These are phyloP conservation scores for Neolamprologus variostigma DNA, from an alignment of 2,113 vertebrate genomes.

Conservation along the genomic window DNA sequence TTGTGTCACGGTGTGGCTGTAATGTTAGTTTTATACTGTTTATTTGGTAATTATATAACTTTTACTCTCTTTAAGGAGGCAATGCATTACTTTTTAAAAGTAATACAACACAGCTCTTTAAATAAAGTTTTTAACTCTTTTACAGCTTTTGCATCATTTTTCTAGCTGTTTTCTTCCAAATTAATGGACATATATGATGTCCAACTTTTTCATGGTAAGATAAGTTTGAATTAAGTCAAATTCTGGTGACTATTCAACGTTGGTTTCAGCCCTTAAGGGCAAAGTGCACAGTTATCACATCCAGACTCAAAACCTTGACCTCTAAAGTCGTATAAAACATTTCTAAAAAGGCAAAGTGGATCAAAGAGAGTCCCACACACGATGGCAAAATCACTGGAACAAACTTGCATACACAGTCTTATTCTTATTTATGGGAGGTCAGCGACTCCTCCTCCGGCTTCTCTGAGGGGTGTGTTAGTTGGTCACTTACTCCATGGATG, in stretches of 20 bases:
- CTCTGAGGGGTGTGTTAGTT: constrained; percentile 75
- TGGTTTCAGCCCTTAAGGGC: not conserved
- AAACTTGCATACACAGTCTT: constrained; percentile 28
- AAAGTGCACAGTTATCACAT: not conserved
- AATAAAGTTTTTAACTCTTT: not conserved
- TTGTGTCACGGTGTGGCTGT: not conserved
- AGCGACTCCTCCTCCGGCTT: constrained; percentile 63
- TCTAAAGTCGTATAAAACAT: not conserved
- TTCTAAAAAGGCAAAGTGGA: not conserved
- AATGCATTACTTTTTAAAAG: not conserved
- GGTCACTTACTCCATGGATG: constrained; percentile 83
- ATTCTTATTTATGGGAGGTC: constrained; percentile 51
- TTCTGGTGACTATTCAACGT: not conserved
- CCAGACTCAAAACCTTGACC: not conserved
- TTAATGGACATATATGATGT: not conserved
- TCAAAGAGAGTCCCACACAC: constrained; percentile 35
- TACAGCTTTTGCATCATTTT: not conserved
- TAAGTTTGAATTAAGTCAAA: not conserved
- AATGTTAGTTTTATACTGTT: not conserved
- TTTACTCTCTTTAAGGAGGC: not conserved
- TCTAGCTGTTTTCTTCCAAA: not conserved
- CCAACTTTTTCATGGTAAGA: not conserved
- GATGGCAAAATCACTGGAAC: constrained; percentile 7
- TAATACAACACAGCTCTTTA: not conserved
- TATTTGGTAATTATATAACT: not conserved